Conservation (phyloP, 2,888 invertebrate genomes). For the Netelia melanura region DNA sequence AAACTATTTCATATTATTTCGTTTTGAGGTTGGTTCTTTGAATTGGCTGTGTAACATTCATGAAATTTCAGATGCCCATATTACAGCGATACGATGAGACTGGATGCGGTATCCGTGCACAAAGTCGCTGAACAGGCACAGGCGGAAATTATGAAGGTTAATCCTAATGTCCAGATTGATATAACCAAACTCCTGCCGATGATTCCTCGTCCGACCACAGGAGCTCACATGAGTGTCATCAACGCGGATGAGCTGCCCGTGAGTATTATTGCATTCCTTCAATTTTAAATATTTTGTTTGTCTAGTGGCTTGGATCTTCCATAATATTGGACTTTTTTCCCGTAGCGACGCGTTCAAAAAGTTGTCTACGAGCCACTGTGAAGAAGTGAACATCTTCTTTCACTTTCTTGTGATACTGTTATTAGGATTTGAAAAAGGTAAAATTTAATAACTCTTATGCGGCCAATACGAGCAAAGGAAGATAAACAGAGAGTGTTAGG, state of each 20-base stretch:
- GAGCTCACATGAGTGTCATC: slow-evolving; percentile 72
- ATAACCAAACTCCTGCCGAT: slow-evolving; percentile 75
- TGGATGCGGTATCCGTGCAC: slow-evolving; percentile 83
- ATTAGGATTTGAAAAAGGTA: too few species aligned
- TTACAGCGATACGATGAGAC: slow-evolving; percentile 82
- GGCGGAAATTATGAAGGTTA: slow-evolving; percentile 78
- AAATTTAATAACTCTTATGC: too few species aligned
- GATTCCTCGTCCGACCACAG: slow-evolving; percentile 69
- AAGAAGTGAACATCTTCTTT: too few species aligned
- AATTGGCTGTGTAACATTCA: not conserved
- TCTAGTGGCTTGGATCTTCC: not conserved
- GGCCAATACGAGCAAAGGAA: too few species aligned
- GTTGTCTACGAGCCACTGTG: not conserved
- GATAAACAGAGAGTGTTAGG: too few species aligned
- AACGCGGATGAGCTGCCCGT: slow-evolving; percentile 71
- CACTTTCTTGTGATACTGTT: too few species aligned
- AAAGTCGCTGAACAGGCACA: slow-evolving; percentile 83
- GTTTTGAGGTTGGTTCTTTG: not conserved
- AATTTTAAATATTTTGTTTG: slow-evolving; percentile 11
- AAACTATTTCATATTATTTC: not conserved
- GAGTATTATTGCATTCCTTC: slow-evolving; percentile 47
- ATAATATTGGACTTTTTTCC: not conserved
- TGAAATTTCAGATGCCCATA: slow-evolving; percentile 83
- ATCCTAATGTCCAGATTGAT: slow-evolving; percentile 82
- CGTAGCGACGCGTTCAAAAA: slow-evolving; percentile 49